Evolutionary conservation across 2,113 vertebrate genomes (phyloP).

Genomic region (Actinemys pallida): DNA sequence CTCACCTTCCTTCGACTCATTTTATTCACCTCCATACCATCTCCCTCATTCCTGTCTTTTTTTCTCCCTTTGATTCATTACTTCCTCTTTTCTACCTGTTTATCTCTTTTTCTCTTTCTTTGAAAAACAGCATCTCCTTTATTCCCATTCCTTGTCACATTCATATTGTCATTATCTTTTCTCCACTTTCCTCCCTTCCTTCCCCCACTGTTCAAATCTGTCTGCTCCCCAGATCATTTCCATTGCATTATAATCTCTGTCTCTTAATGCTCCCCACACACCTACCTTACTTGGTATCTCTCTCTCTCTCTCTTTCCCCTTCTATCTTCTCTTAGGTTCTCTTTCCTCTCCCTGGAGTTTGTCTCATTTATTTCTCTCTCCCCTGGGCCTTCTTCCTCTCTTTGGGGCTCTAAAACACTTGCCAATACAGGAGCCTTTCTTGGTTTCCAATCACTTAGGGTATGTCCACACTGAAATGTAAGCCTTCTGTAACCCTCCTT

Average conservation of each 20-base stretch:
- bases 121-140: not conserved
- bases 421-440: not conserved
- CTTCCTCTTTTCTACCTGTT: not conserved
- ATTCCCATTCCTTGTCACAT: not conserved
- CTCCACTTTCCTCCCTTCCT: not conserved
- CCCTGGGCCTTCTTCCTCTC: not conserved
- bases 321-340: not conserved
- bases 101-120: not conserved
- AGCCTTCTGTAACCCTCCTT: not conserved
- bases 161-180: not conserved
- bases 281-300: not conserved
- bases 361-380: not conserved
- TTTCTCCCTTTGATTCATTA: not conserved
- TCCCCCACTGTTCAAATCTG: not conserved
- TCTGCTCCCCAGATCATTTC: not conserved
- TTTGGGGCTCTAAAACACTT: not conserved
- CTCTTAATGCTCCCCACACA: not conserved
- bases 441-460: not conserved
- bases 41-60: not conserved
- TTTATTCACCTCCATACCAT: not conserved
- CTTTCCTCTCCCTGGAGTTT: not conserved
- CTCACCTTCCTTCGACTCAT: fast-evolving
- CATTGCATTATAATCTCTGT: not conserved
- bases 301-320: not conserved
- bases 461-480: not conserved